A percentile compares a stretch with the other conserved stretches of the same genome.
Conservation (phyloP, 1,140 invertebrate genomes). For the Heliconius melpomene region DNA sequence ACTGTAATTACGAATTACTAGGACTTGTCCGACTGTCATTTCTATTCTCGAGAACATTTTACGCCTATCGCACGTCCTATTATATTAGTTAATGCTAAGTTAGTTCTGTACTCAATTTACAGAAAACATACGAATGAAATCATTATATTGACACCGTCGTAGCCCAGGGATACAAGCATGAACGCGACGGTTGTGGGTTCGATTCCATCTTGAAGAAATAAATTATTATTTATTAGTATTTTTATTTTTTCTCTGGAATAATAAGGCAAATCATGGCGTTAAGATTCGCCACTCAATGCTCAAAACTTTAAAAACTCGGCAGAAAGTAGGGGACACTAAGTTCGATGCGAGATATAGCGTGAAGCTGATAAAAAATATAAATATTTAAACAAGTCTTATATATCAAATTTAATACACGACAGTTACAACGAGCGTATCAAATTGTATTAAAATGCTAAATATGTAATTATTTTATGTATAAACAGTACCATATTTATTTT, state of each 20-base stretch:
- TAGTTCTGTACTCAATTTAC: conserved; percentile 33
- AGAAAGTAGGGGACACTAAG: too few species aligned
- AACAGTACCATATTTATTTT: not conserved
- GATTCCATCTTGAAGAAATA: too few species aligned
- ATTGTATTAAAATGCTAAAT: conserved; percentile 6
- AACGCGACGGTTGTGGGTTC: too few species aligned
- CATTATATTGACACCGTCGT: not conserved
- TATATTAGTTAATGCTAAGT: conserved; percentile 29
- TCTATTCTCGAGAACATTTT: conserved; percentile 36
- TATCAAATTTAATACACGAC: conserved; percentile 26
- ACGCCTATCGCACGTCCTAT: conserved; percentile 28
- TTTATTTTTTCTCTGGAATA: too few species aligned
- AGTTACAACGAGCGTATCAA: not conserved
- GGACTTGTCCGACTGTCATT: conserved; percentile 36
- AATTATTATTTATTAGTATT: too few species aligned
- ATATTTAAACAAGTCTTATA: conserved; percentile 17
- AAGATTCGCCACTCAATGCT: too few species aligned
- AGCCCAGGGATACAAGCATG: too few species aligned
- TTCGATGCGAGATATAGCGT: too few species aligned
- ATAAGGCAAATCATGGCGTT: too few species aligned
- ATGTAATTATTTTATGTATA: not conserved
- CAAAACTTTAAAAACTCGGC: too few species aligned
- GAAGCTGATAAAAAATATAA: too few species aligned
- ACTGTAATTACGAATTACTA: conserved; percentile 37
- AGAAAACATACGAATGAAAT: conserved; percentile 32